Base-by-base conservation (phyloP, 2,797 vertebrate species). In the Astyanax mexicanus region DNA sequence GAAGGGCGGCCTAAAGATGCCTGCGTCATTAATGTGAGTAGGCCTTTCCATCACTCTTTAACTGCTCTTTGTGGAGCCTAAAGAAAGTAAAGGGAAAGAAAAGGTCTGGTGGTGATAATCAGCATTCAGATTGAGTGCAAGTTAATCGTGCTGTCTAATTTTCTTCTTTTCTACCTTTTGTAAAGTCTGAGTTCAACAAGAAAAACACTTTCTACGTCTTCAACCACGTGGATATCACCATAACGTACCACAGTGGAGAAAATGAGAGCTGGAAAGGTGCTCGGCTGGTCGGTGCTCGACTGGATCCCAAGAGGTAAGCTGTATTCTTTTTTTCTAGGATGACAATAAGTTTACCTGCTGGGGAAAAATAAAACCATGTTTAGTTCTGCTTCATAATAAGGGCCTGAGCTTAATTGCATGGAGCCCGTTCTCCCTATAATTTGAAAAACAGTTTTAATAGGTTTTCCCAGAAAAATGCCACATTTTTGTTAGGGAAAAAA, bases 191-290 rank as follows among this genome's bases (percentile, higher is more conserved):
- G 69, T 97, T 97, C 87, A 95, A 95, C 87, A 95, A 93, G 89
- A 96, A 90, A 85, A 94, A 94, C 86, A 95, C 92, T 3, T 96
- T 91, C 87, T 98, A 97, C 75, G 83, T 98, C 74, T 97, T 98
- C 91, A 98, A 96, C 84, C 96, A 98, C 0, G 89, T 97, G 81
- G 95, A 96, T 75, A 96, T 98, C 81, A 95, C 84, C 62, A 95
- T 98, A 85, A 89, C 85, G n/a, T 98, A 95, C 88, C 95, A 98
- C 81, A 96, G 86, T 0, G 95, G 93, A 47, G 85, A 80, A 17
- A 57, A 80, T 6, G 94, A 93, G 79, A 93, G 89, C 27, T 94
- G 94, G 94, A 88, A 19, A 45, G 93, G 94, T 6, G 91, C 93
- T 70, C 92, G 95, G 49, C 82, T 98, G 62, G 95, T 98, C 58